phyloP scores from a whole-genome alignment of 2,113 vertebrate species.

The Bubo scandiacus region DNA sequence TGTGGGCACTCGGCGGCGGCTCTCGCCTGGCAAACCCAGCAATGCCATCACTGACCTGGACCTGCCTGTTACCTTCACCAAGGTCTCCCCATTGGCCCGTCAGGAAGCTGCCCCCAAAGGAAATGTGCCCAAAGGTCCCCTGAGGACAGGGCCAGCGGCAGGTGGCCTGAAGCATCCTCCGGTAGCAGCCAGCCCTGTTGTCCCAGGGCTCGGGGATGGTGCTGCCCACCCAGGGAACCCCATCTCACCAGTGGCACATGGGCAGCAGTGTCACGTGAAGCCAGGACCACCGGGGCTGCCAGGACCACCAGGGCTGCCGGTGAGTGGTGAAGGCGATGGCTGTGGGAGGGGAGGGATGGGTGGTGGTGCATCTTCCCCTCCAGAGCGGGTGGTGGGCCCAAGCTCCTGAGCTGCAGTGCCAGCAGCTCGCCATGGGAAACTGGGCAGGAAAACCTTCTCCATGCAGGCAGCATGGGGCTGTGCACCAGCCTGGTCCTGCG shows the following conservation, averaged over 20 bases:
- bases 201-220: not conserved
- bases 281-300: constrained; percentile 70
- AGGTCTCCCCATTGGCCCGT: not conserved
- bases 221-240: constrained; percentile 2
- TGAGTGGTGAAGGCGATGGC: constrained; percentile 39
- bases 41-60: constrained; percentile 63
- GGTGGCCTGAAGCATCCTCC: fast-evolving
- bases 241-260: not conserved
- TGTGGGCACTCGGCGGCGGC: not conserved
- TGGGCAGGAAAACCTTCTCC: not conserved
- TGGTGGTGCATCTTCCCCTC: not conserved
- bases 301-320: constrained; percentile 76
- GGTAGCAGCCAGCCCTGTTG: not conserved
- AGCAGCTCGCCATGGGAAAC: not conserved
- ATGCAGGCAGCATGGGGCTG: fast-evolving
- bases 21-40: constrained; percentile 42
- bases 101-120: not conserved
- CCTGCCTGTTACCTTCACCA: not conserved
- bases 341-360: not conserved
- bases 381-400: fast-evolving
- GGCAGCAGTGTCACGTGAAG: constrained; percentile 47
- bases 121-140: not conserved
- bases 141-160: fast-evolving
- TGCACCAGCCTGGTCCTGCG: not conserved
- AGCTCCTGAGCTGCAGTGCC: not conserved